Conservation (phyloP, 2,797 vertebrate species). For the Apogon talboti region DNA sequence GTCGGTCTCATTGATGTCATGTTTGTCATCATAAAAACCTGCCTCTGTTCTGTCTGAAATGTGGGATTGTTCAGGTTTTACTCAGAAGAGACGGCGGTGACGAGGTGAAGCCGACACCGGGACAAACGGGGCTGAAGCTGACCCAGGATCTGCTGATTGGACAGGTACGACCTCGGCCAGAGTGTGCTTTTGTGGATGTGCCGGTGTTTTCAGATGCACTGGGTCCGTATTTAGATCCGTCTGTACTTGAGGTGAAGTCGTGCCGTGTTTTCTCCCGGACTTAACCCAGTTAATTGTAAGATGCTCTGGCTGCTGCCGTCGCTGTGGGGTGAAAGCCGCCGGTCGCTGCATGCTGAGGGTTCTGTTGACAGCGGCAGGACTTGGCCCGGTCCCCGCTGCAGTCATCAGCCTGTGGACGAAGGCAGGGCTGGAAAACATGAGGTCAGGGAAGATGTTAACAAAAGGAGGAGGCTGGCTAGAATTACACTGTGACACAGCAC, state of each 20-base stretch:
- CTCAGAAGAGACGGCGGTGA: conserved; percentile 72
- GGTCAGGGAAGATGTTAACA: conserved; percentile 83
- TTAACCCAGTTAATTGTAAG: conserved; percentile 15
- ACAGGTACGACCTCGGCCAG: too few relatives aligned
- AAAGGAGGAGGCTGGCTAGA: conserved; percentile 69
- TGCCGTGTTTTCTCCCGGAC: conserved; percentile 51
- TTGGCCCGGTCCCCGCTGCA: conserved; percentile 58
- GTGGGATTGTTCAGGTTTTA: conserved; percentile 73
- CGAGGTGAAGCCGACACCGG: conserved; percentile 42
- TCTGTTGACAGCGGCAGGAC: conserved; percentile 52
- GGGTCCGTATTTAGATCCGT: conserved; percentile 42
- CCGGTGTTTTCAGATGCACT: conserved; percentile 23
- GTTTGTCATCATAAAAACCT: too few relatives aligned
- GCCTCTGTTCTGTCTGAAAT: too few relatives aligned
- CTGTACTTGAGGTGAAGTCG: conserved; percentile 78
- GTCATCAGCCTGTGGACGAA: conserved; percentile 61
- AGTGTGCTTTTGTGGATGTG: neutral
- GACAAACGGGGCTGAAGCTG: conserved; percentile 38
- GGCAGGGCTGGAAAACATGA: conserved; percentile 84
- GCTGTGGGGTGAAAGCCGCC: too few relatives aligned
- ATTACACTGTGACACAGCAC: conserved; percentile 57
- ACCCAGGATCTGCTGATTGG: neutral
- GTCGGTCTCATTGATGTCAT: too few relatives aligned
- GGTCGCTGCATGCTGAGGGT: conserved; percentile 1
- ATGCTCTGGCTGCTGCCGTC: conserved; percentile 10